These are phyloP conservation scores for Pachycephus smyrnensis DNA, from an alignment of 2,888 invertebrate species.

Conservation along the genomic window DNA sequence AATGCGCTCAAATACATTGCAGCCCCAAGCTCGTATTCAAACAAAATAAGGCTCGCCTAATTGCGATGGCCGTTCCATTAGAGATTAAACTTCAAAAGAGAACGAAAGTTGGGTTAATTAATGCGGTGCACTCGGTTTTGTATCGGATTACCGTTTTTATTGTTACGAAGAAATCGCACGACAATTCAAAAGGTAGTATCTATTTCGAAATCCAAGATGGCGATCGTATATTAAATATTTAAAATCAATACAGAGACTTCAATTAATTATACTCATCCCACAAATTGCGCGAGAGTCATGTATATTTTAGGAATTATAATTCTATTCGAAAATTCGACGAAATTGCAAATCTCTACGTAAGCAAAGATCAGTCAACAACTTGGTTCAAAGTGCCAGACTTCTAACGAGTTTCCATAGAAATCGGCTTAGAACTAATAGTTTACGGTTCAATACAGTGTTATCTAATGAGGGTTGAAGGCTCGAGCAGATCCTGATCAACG, in stretches of 20 bases:
- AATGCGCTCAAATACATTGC: constrained; percentile 32
- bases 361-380: not conserved
- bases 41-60: constrained; percentile 56
- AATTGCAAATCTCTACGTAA: not conserved
- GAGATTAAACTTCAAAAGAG: constrained; percentile 61
- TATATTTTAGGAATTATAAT: not conserved
- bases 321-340: not conserved
- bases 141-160: not conserved
- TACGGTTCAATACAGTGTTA: not conserved
- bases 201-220: not conserved
- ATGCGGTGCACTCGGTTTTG: constrained; percentile 20
- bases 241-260: not conserved
- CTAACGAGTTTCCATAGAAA: not conserved
- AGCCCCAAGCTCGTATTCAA: constrained; percentile 24
- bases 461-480: not conserved
- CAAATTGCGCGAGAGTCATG: not conserved
- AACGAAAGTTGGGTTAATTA: constrained; percentile 44
- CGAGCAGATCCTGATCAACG: not conserved
- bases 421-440: not conserved
- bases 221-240: not conserved
- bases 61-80: constrained; percentile 58
- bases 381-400: not conserved
- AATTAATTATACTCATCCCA: not conserved
- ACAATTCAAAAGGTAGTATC: not conserved
- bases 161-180: not conserved